Evolutionary conservation across 2,888 invertebrate genomes (phyloP).

Genomic region (Mythimna vitellina): DNA sequence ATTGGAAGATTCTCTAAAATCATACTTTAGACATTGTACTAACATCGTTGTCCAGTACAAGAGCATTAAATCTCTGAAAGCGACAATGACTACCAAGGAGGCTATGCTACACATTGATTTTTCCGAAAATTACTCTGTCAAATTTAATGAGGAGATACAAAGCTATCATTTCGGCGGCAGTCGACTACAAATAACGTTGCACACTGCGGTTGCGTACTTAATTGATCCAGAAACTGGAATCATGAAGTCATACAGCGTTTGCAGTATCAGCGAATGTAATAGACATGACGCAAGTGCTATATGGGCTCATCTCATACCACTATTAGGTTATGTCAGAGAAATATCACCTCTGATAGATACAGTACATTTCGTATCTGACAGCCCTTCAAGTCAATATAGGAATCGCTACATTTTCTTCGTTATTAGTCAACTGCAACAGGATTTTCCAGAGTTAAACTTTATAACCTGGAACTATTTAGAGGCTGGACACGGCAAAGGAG

Average conservation of each 20-base stretch:
- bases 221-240: conserved; percentile 22
- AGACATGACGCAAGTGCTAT: too few species aligned
- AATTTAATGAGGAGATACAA: not conserved
- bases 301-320: too few species aligned
- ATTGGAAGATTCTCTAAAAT: not conserved
- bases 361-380: conserved; percentile 36
- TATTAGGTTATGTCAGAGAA: conserved; percentile 28
- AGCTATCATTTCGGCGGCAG: not conserved
- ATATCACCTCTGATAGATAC: conserved; percentile 31
- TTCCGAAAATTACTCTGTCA: not conserved
- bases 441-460: too few species aligned
- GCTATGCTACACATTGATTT: too few species aligned
- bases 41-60: not conserved
- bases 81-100: not conserved
- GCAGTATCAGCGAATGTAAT: too few species aligned
- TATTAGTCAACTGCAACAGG: conserved; percentile 8
- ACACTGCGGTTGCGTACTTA: not conserved
- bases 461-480: too few species aligned
- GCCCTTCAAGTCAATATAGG: conserved; percentile 44
- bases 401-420: conserved; percentile 45
- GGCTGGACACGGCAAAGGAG: too few species aligned
- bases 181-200: not conserved
- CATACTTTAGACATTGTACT: not conserved
- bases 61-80: conserved; percentile 1
- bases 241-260: too few species aligned